Percentiles rank a stretch among this genome's conserved stretches.
These are phyloP conservation scores for Elymnias hypermnestra DNA, from an alignment of 1,140 invertebrate genomes.

Conservation along the genomic window DNA sequence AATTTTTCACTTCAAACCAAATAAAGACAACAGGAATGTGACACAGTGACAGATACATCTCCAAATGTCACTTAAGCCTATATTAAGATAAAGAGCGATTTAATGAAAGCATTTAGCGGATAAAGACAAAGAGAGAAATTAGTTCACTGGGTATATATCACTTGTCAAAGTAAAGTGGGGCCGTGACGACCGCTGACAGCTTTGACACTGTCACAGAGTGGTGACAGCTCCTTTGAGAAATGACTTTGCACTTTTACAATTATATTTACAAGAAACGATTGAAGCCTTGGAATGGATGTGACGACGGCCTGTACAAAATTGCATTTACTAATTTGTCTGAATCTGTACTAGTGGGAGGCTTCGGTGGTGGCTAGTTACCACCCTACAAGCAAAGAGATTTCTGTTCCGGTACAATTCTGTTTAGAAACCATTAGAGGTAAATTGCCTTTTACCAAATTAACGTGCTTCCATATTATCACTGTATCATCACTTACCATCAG, in stretches of 20 bases:
- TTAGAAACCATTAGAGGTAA: too few relatives aligned
- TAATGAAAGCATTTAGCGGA: background rate
- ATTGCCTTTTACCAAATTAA: too few relatives aligned
- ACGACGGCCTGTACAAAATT: too few relatives aligned
- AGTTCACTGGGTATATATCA: background rate
- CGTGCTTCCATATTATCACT: too few relatives aligned
- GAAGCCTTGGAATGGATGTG: too few relatives aligned
- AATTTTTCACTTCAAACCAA: background rate
- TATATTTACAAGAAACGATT: too few relatives aligned
- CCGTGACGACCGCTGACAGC: background rate
- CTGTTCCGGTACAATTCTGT: too few relatives aligned
- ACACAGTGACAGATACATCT: background rate
- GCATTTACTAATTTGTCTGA: too few relatives aligned
- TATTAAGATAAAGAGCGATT: background rate
- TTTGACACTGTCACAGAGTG: background rate
- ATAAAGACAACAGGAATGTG: background rate
- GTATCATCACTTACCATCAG: too few relatives aligned
- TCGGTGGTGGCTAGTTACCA: too few relatives aligned
- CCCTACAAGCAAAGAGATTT: too few relatives aligned
- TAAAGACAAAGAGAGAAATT: background rate
- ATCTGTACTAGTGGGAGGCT: too few relatives aligned
- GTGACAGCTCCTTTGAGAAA: background rate
- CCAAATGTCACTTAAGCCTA: background rate
- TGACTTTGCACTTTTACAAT: background rate
- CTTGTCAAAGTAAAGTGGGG: conserved; percentile 1